Conservation (phyloP, 1,140 invertebrate species). For the Lepidurus couesii region DNA sequence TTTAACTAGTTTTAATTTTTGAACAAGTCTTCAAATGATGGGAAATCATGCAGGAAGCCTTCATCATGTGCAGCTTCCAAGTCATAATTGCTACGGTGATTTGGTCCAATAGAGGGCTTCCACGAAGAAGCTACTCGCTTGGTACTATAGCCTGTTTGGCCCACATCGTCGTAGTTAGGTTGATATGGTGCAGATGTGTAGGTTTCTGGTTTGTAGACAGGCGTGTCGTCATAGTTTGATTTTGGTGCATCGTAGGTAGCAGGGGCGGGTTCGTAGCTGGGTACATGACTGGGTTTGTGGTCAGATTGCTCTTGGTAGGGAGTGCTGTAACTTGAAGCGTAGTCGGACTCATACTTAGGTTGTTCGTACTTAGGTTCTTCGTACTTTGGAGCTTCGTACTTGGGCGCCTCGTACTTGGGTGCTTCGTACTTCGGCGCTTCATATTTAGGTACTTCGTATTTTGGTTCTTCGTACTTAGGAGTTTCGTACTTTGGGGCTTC, state of each 20-base stretch:
- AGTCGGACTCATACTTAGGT: not conserved
- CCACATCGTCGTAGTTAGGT: not conserved
- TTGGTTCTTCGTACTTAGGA: not conserved
- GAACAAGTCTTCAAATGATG: slow-evolving; percentile 1
- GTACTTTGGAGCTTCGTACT: not conserved
- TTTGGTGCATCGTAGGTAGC: not conserved
- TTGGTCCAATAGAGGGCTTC: not conserved
- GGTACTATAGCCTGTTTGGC: not conserved
- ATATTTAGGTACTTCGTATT: not conserved
- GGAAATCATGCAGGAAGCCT: not conserved
- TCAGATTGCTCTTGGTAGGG: not conserved
- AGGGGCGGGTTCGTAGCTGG: not conserved
- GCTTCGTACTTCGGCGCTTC: not conserved
- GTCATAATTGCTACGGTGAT: not conserved
- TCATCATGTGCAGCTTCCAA: not conserved
- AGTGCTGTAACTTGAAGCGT: not conserved
- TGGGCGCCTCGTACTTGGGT: not conserved
- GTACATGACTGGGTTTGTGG: not conserved
- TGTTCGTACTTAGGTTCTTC: not conserved
- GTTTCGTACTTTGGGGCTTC: not conserved
- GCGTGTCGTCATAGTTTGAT: not conserved
- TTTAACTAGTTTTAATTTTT: not conserved
- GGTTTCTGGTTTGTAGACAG: not conserved
- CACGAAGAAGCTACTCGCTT: not conserved
- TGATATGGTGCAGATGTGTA: not conserved